Evolutionary conservation across 2,797 vertebrate genomes (phyloP).

Genomic region (Arnoldichthys spilopterus): DNA sequence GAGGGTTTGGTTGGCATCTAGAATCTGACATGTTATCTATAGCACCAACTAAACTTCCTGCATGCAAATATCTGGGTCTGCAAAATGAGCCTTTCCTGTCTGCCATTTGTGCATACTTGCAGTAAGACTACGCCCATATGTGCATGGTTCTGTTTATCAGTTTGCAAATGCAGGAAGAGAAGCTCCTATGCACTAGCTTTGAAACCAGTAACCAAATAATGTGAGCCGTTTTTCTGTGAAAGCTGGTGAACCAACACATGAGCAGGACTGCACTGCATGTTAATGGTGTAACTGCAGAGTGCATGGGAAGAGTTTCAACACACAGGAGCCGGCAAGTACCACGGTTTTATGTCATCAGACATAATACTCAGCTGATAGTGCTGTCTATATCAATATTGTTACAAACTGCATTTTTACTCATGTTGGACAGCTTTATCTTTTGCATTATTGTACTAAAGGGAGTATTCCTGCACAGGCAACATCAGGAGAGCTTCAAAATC

Average conservation of each 20-base stretch:
- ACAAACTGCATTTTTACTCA: neutral
- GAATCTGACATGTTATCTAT: neutral
- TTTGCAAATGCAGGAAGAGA: conserved; percentile 6
- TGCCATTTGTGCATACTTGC: neutral
- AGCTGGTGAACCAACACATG: neutral
- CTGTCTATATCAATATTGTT: neutral
- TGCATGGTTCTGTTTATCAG: neutral
- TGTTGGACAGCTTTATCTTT: neutral
- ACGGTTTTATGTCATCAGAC: too few species aligned
- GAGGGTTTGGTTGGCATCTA: too few species aligned
- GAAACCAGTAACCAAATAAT: neutral
- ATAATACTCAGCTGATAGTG: neutral
- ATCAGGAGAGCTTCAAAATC: neutral
- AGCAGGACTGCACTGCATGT: neutral
- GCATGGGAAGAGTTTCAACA: neutral
- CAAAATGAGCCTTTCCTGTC: conserved; percentile 4
- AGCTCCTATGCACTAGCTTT: neutral
- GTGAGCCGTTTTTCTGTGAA: neutral
- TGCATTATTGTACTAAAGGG: neutral
- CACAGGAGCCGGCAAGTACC: neutral
- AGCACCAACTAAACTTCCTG: neutral
- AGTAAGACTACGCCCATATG: neutral
- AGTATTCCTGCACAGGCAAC: neutral
- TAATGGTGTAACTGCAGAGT: neutral
- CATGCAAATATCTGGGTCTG: neutral